Conservation (phyloP, 2,113 vertebrate genomes). For the Chiloscyllium plagiosum region DNA sequence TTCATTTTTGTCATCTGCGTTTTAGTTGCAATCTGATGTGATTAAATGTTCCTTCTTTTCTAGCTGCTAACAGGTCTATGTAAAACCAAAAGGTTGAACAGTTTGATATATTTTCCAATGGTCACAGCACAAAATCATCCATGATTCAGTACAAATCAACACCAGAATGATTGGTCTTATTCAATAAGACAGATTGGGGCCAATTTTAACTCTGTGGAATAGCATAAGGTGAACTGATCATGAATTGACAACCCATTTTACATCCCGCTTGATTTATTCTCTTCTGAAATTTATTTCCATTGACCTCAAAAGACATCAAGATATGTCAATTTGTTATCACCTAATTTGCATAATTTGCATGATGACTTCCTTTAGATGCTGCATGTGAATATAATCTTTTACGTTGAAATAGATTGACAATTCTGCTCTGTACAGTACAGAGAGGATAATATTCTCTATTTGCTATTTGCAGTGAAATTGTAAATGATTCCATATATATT, state of each 20-base stretch:
- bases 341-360: background rate
- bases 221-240: background rate
- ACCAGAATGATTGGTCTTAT: background rate
- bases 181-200: background rate
- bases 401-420: background rate
- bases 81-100: background rate
- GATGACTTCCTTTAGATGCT: background rate
- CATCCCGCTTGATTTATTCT: background rate
- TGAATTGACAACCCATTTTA: background rate
- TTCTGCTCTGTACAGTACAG: background rate
- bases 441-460: background rate
- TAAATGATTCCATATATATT: conserved; percentile 1
- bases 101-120: background rate
- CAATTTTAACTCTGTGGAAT: background rate
- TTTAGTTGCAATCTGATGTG: background rate
- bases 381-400: background rate
- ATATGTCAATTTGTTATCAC: background rate
- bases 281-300: background rate
- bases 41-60: background rate
- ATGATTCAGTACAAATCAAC: background rate
- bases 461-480: background rate
- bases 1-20: background rate
- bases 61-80: background rate
- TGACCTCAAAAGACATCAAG: background rate
- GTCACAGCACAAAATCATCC: background rate